phyloP scores from a whole-genome alignment of 2,113 vertebrate species.

The Anoura caudifer region DNA sequence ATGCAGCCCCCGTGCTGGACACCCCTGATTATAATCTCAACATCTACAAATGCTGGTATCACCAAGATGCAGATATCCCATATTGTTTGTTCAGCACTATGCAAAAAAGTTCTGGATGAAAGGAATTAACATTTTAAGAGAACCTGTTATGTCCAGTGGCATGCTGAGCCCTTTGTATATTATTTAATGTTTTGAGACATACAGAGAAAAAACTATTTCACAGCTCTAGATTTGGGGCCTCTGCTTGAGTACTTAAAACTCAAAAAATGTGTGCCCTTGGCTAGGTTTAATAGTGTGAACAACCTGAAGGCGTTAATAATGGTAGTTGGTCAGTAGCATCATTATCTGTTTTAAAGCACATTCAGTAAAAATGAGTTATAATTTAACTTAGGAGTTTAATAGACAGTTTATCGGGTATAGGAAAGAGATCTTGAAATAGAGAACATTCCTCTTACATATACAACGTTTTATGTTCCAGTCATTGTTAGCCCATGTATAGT shows the following conservation, averaged over 20 bases:
- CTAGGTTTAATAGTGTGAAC: neutral
- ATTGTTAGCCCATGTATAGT: neutral
- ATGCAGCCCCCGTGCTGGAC: too few species aligned
- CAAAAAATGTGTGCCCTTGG: neutral
- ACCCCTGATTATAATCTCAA: too few species aligned
- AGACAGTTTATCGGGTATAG: neutral
- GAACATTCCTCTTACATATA: neutral
- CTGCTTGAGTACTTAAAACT: neutral
- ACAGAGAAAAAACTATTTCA: neutral
- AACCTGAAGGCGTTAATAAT: constrained; percentile 2
- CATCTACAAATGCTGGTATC: too few species aligned
- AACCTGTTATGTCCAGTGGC: neutral
- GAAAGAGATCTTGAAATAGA: neutral
- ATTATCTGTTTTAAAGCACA: constrained; percentile 14
- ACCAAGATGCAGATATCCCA: neutral
- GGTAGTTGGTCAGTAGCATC: neutral
- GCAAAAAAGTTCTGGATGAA: neutral
- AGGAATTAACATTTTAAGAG: neutral
- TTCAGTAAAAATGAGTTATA: neutral
- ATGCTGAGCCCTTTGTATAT: neutral
- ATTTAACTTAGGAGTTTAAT: neutral
- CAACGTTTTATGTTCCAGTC: neutral
- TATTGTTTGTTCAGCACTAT: neutral
- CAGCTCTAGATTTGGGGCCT: neutral
- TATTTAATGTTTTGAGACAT: neutral